Conservation (phyloP, 2,797 vertebrate genomes). For the Acanthurus tractus region DNA sequence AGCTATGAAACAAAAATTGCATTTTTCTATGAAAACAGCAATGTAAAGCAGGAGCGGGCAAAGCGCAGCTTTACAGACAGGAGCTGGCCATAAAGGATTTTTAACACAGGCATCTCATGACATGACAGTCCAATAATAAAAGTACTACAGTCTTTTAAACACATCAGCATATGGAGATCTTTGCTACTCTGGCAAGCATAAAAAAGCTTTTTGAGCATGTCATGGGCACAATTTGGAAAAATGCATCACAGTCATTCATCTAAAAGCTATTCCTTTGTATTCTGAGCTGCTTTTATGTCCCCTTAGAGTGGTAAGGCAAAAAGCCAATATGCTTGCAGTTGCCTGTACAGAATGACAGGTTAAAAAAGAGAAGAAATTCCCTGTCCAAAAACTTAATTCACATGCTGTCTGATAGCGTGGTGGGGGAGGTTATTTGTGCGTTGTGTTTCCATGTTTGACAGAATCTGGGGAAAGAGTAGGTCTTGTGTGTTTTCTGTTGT, state of each 20-base stretch:
- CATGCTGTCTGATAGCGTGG: conserved; percentile 26
- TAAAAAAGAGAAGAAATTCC: conserved; percentile 45
- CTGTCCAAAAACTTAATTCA: conserved; percentile 27
- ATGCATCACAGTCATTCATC: conserved; percentile 35
- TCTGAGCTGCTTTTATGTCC: conserved; percentile 22
- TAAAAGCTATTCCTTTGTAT: conserved; percentile 42
- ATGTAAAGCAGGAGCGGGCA: background rate
- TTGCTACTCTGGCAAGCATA: conserved; percentile 18
- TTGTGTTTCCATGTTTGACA: conserved; percentile 33
- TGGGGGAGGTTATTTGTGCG: conserved; percentile 32
- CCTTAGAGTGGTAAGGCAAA: conserved; percentile 27
- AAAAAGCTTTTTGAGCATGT: conserved; percentile 22
- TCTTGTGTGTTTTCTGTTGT: conserved; percentile 2
- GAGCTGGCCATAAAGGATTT: conserved; percentile 6
- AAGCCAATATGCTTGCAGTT: conserved; percentile 36
- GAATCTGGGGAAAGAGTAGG: conserved; percentile 8
- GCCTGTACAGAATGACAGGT: conserved; percentile 44
- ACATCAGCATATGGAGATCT: conserved; percentile 35
- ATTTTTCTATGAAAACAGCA: background rate
- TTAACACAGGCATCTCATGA: conserved; percentile 12
- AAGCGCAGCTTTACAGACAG: background rate
- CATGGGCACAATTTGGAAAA: conserved; percentile 34
- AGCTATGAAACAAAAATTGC: background rate
- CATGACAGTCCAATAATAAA: conserved; percentile 34
- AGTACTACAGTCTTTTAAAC: conserved; percentile 20